A percentile compares a stretch with the other conserved stretches of the same genome.
Evolutionary conservation across 1,140 invertebrate species (phyloP).

Genomic region (Aleiodes sp.): DNA sequence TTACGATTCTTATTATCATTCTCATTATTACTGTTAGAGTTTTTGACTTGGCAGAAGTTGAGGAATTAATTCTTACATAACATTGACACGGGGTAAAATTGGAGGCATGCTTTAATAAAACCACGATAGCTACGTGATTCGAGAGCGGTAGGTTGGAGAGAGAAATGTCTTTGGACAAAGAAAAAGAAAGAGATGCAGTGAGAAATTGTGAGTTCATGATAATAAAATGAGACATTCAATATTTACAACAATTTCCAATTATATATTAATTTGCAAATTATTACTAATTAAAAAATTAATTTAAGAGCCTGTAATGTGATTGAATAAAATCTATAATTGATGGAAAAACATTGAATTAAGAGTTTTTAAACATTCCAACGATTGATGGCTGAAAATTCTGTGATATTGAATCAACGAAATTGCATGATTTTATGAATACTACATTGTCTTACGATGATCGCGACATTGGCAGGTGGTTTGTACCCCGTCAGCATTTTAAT

Average conservation of each 20-base stretch:
- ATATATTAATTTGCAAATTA: too few relatives aligned
- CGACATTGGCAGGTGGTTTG: constrained; percentile 35
- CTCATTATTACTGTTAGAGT: background rate
- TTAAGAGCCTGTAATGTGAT: too few relatives aligned
- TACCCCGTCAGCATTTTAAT: constrained; percentile 46
- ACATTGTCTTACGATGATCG: background rate
- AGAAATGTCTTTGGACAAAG: background rate
- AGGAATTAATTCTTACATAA: background rate
- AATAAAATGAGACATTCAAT: background rate
- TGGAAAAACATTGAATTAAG: too few relatives aligned
- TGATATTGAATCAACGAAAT: background rate
- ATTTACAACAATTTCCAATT: too few relatives aligned
- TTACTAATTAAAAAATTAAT: too few relatives aligned
- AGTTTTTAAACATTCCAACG: too few relatives aligned
- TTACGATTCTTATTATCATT: background rate
- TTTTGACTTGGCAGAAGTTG: background rate
- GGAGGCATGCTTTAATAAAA: background rate
- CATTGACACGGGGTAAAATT: background rate
- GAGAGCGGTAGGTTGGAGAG: background rate
- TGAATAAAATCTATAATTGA: too few relatives aligned
- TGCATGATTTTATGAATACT: background rate
- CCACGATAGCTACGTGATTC: background rate
- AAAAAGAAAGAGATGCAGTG: background rate
- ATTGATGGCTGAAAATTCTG: background rate
- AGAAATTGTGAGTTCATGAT: background rate